Evolutionary conservation across 2,888 invertebrate species (phyloP), one percentile per base, ranked within the genome.

Genomic region (Oligia latruncula): DNA sequence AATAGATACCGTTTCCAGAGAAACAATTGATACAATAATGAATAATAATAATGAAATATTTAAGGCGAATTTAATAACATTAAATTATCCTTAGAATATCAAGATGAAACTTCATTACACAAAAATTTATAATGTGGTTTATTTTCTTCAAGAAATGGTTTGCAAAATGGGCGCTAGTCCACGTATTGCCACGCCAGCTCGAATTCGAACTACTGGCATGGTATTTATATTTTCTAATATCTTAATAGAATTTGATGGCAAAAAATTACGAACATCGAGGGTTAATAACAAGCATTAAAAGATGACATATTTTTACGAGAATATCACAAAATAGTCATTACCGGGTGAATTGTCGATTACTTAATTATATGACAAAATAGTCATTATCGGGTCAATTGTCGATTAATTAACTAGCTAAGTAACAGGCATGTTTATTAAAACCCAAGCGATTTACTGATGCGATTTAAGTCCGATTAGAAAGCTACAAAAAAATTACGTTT

Each of bases 181-280:
- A 66, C 40, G 11, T 40, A 49, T 68, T 55, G 4, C 9, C 62
- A 70, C 20, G 62, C 23, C 81, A 70, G 80, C 58, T 29, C 5
- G 20, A 40, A 68, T 52, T 17, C 20, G 5, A 72, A 35, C 55
- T 67, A 68, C 55, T 68, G 66, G 17, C 85, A 64, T 55, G 20
- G 4, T 52, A 46, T 77, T 66, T 40, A 40, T 49, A 58, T 62
- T 70, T 35, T 49, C 35, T 43, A 74, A 82, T 60, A 74, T 35
- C 15, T 65, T 71, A 77, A 64, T 23, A 85, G 62, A 87, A 87
- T 85, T 84, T 86, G 74, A 82, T 88, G 77, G 82, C 58, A 73
- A 23, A 75, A 77, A 70, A 73, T 64, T 77, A 85, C 85, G 85
- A 85, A 85, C 88, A 85, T 86, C 86, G 83, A 85, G 75, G 73